Percentiles rank a stretch among this genome's conserved stretches.
phyloP scores from a whole-genome alignment of 2,797 vertebrate genomes.

The Adrianichthys oophorus region DNA sequence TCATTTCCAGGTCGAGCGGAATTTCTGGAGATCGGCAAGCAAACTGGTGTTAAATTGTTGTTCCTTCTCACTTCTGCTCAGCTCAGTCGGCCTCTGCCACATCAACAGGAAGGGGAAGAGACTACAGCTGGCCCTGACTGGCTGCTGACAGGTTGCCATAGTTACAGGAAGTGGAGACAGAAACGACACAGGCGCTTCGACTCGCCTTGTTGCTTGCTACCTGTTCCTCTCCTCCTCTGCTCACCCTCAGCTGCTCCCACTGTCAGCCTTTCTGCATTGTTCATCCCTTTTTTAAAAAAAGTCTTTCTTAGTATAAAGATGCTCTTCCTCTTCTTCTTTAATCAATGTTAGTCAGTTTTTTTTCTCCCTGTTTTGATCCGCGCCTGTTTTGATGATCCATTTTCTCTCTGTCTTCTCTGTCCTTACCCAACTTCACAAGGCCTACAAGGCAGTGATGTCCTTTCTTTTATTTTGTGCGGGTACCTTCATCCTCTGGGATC shows the following conservation, averaged over 20 bases:
- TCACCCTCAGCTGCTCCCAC: conserved; percentile 50
- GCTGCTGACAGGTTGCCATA: conserved; percentile 81
- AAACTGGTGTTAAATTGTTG: conserved; percentile 30
- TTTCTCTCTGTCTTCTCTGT: conserved; percentile 17
- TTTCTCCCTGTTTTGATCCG: conserved; percentile 34
- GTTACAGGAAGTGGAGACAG: conserved; percentile 81
- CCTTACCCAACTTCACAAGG: conserved; percentile 46
- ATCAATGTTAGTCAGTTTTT: neutral
- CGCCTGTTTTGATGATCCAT: conserved; percentile 53
- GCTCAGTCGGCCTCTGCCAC: conserved; percentile 67
- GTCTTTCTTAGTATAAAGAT: conserved; percentile 22
- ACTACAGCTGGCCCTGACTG: conserved; percentile 75
- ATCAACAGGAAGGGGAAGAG: conserved; percentile 80
- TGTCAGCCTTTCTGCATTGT: conserved; percentile 38
- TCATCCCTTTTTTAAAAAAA: neutral
- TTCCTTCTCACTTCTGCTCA: conserved; percentile 39
- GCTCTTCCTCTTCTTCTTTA: conserved; percentile 6
- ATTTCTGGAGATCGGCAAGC: conserved; percentile 21
- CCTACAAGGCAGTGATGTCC: conserved; percentile 45
- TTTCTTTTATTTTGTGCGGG: conserved; percentile 60
- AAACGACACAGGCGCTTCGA: conserved; percentile 69
- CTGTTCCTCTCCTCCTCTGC: conserved; percentile 55
- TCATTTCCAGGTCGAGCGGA: conserved; percentile 15
- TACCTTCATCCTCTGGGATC: conserved; percentile 68
- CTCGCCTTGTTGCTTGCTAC: conserved; percentile 54